These are phyloP conservation scores for Philopedon plagiatum DNA, from an alignment of 2,888 invertebrate genomes.

Conservation along the genomic window DNA sequence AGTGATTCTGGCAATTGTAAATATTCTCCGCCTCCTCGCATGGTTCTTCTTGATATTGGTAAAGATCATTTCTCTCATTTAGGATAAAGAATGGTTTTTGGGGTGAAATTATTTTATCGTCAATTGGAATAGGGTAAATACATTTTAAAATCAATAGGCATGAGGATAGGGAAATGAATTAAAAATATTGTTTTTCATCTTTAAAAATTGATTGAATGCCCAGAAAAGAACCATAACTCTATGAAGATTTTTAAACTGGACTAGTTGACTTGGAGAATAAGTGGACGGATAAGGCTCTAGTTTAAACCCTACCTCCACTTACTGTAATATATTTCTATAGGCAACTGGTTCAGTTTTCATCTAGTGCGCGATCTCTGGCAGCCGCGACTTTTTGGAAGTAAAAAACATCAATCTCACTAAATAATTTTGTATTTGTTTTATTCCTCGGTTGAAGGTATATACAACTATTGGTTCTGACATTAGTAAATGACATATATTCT, in stretches of 20 bases:
- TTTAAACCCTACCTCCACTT: no score
- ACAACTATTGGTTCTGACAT: no score
- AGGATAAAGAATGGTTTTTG: conserved; percentile 12
- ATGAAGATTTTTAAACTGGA: neutral
- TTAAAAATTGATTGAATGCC: neutral
- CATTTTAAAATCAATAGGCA: neutral
- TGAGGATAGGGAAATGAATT: neutral
- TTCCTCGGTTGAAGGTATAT: no score
- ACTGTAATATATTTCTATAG: no score
- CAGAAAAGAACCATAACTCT: conserved; percentile 5
- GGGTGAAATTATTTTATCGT: conserved; percentile 16
- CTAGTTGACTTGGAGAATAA: neutral
- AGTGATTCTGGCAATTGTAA: conserved; percentile 15
- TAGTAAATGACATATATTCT: no score
- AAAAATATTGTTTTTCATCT: conserved; percentile 1
- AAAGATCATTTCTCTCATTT: no score
- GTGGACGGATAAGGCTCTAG: no score
- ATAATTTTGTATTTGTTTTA: no score
- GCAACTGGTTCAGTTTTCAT: no score
- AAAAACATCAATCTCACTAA: no score
- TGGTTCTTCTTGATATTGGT: neutral
- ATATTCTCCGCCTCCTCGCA: neutral
- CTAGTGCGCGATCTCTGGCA: no score
- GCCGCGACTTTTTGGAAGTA: no score
- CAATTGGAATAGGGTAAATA: conserved; percentile 12